Percentiles rank a stretch among this genome's conserved stretches.
These are phyloP conservation scores for Argyresthia goedartella DNA, from an alignment of 2,888 invertebrate species.

Conservation along the genomic window DNA sequence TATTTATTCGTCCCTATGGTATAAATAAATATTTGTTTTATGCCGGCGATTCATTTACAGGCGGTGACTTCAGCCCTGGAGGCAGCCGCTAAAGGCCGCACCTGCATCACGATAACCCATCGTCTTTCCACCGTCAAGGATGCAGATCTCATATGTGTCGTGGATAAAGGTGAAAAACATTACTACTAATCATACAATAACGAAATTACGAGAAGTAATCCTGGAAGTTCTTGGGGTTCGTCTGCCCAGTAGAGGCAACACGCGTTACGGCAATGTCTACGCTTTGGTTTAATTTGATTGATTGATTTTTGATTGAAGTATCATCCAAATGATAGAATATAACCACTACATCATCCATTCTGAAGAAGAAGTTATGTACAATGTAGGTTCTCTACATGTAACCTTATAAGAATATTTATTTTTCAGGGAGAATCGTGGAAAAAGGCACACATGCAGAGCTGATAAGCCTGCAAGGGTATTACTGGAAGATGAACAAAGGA, in stretches of 20 bases:
- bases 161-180: slow-evolving; percentile 75
- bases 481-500: slow-evolving; percentile 73
- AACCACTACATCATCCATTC: neutral
- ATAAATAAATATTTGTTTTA: neutral
- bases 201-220: neutral
- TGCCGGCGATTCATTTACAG: slow-evolving; percentile 27
- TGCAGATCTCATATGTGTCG: slow-evolving; percentile 86
- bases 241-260: neutral
- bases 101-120: slow-evolving; percentile 90
- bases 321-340: neutral
- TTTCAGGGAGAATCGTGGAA: slow-evolving; percentile 78
- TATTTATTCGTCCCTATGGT: neutral
- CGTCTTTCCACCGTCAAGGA: slow-evolving; percentile 86
- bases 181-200: neutral
- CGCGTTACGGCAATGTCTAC: neutral
- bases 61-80: slow-evolving; percentile 88
- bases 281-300: no score
- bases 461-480: slow-evolving; percentile 72
- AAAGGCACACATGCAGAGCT: slow-evolving; percentile 80
- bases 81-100: slow-evolving; percentile 83
- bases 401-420: neutral
- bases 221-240: neutral
- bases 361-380: neutral
- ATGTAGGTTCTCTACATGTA: neutral
- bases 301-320: neutral